Evolutionary conservation across 2,797 vertebrate genomes (phyloP).

Genomic region (Siniperca undulata): DNA sequence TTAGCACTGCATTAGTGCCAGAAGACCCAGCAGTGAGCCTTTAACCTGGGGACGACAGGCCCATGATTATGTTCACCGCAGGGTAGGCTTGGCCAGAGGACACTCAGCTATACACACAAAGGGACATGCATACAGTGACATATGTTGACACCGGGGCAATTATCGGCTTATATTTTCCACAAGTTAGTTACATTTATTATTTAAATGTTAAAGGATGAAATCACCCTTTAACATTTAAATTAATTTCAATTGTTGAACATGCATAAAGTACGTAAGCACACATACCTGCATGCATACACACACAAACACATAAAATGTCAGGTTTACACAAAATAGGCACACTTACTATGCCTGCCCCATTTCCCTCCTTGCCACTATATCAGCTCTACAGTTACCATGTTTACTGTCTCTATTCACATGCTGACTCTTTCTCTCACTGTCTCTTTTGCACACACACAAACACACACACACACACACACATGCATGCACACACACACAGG

Average conservation of each 20-base stretch:
- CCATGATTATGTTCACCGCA: constrained; percentile 82
- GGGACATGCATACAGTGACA: constrained; percentile 55
- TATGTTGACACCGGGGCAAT: constrained; percentile 57
- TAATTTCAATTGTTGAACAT: background rate
- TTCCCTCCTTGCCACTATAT: constrained; percentile 44
- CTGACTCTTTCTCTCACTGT: constrained; percentile 57
- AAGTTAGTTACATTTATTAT: constrained; percentile 25
- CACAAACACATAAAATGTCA: constrained; percentile 32
- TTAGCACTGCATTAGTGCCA: constrained; percentile 80
- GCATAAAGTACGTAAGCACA: background rate
- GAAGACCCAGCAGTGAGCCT: constrained; percentile 80
- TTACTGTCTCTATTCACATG: constrained; percentile 69
- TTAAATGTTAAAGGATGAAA: too few species aligned
- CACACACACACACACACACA: constrained; percentile 15
- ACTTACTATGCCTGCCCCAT: constrained; percentile 46
- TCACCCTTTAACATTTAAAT: background rate
- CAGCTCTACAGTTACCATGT: constrained; percentile 75
- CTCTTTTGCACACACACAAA: constrained; percentile 21
- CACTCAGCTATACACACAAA: constrained; percentile 65
- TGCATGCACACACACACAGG: constrained; percentile 24
- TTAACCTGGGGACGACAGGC: constrained; percentile 81
- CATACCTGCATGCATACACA: background rate
- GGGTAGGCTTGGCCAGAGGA: constrained; percentile 72
- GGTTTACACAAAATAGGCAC: constrained; percentile 45
- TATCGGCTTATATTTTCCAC: constrained; percentile 49